Conservation (phyloP, 2,113 vertebrate genomes). For the Hemibagrus wyckioides region DNA sequence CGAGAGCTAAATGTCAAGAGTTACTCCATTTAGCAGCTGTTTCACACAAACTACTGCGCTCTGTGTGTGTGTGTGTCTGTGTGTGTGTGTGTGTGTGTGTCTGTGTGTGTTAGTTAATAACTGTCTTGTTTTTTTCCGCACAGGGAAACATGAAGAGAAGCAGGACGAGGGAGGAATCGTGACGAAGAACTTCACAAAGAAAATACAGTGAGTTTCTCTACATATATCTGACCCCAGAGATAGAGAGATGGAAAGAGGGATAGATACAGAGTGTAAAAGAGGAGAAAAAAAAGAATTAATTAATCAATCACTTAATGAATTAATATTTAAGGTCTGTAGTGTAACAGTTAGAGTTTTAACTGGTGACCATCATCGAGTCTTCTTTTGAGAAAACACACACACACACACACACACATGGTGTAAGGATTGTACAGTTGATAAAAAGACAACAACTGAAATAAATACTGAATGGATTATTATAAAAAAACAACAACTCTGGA, state of each 20-base stretch:
- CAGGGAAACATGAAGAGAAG: conserved; percentile 95
- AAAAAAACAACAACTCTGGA: no score
- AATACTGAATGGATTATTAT: no score
- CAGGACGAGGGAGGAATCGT: conserved; percentile 95
- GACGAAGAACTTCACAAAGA: conserved; percentile 99
- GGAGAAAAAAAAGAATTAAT: neutral
- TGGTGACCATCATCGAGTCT: no score
- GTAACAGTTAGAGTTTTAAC: no score
- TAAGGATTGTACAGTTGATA: no score
- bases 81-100: conserved; percentile 4
- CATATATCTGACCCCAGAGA: neutral
- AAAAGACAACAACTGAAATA: no score
- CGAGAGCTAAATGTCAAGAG: neutral
- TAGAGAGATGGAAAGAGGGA: neutral
- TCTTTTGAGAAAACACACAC: no score
- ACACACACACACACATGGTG: no score
- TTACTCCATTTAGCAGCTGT: neutral
- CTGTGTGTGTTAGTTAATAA: conserved; percentile 10
- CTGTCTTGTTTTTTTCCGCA: conserved; percentile 11
- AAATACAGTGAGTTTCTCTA: conserved; percentile 92
- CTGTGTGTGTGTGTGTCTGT: neutral
- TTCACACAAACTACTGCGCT: neutral
- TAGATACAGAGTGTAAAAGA: neutral
- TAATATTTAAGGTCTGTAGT: no score
- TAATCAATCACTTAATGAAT: no score